Base-by-base conservation (phyloP, 2,113 vertebrate genomes). In the Tretioscincus oriximinensis region DNA sequence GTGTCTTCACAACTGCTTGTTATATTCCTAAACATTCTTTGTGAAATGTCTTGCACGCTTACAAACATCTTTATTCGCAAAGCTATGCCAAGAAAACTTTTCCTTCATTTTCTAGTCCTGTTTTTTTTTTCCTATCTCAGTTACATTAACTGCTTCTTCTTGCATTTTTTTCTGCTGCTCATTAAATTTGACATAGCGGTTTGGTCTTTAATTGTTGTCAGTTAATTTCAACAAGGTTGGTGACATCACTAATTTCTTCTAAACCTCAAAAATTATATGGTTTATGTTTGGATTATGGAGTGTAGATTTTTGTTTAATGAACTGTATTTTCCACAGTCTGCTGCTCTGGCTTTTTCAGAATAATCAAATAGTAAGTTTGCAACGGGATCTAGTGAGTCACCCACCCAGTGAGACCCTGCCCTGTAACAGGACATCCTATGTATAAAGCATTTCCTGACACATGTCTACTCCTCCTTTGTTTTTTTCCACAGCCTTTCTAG, bases 401-500 rank as follows among this genome's bases (percentile, higher is more conserved):
- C 41, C 65, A 16, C 45, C 60, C 45, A 45, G 5, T n/a, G n/a
- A n/a, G 54, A 63, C 68, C 41, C 58, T 80, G 78, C 78, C 68
- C 26, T 72, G 21, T 8, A 80, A 31, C 78, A 80, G 78, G 78
- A 72, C n/a, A 70, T 80, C 68, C 68, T 47, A 41, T 61, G 35
- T 28, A 31, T 64, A 72, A 80, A 72, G 58, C 35, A 80, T 80
- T 80, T 80, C 78, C 78, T 80, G 78, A 72, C 78, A 63, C 6
- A 72, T 64, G 20, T 21, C 41, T 72, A 26, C 51, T 67, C 58
- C 26, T 47, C 69, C 69, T 9, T 72, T 72, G 58, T 58, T 64
- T 45, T 10, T 12, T 80, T 80, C 69, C 78, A 64, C 24, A 70
- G 20, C 18, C 16, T 69, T 54, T 60, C 22, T 21, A 31, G 28